A percentile compares a stretch with the other conserved stretches of the same genome.
phyloP scores from a whole-genome alignment of 1,140 invertebrate species.

The Rhysida immarginata region DNA sequence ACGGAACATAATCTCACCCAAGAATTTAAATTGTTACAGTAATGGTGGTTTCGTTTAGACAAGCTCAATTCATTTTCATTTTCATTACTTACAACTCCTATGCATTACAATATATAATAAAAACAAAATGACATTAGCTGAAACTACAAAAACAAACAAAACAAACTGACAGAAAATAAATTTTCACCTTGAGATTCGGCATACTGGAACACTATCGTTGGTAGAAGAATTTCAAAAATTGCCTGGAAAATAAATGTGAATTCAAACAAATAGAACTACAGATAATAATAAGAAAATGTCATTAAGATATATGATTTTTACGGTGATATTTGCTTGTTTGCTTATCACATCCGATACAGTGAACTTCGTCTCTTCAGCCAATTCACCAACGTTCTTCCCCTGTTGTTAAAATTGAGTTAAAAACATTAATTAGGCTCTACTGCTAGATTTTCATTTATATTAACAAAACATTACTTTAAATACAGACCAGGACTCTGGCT shows the following conservation, averaged over 20 bases:
- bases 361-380: too few relatives aligned
- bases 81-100: not conserved
- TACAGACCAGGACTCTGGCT: too few relatives aligned
- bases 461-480: too few relatives aligned
- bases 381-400: slow-evolving; percentile 7
- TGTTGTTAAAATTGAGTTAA: too few relatives aligned
- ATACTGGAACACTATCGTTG: slow-evolving; percentile 79
- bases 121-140: not conserved
- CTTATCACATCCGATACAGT: too few relatives aligned
- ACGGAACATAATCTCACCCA: slow-evolving; percentile 47
- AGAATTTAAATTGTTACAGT: slow-evolving; percentile 81
- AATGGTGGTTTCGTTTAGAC: slow-evolving; percentile 41
- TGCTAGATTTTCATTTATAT: too few relatives aligned
- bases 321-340: too few relatives aligned
- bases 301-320: not conserved
- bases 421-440: too few relatives aligned
- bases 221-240: slow-evolving; percentile 61
- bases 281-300: not conserved
- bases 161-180: not conserved
- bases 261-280: too few relatives aligned
- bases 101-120: not conserved
- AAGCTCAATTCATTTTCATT: not conserved
- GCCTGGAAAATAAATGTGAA: slow-evolving; percentile 38
- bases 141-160: not conserved
- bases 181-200: slow-evolving; percentile 32